Base-by-base conservation (phyloP, 2,888 invertebrate genomes). In the Tachystola acroxantha region DNA sequence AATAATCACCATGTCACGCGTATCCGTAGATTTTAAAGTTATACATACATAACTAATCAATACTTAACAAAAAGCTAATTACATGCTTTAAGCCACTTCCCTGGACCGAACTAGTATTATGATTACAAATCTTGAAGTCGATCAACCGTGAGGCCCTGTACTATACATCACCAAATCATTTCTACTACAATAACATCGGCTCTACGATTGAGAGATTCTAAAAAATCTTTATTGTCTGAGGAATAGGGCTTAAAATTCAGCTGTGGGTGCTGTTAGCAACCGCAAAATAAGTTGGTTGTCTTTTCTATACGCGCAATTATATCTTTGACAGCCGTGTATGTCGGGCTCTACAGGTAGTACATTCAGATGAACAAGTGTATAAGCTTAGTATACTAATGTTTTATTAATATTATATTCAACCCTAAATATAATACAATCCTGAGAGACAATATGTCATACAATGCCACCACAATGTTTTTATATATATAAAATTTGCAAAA, bases 231-330 rank as follows among this genome's bases (percentile, higher is more conserved):
- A 63, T 43, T 10, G 0, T 2, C 4, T 7, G 14, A 1, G 3
- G 0, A 0, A 34, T 63, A 80, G 63, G 52, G 53, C 45, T 36
- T 37, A 65, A 42, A 58, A 43, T 64, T n/a, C 25, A 43, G 47
- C 28, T 37, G 19, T 34, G 27, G 32, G 6, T 39, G 28, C 20
- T 31, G 27, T 33, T 35, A 39, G 32, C 46, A 57, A 59, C 62
- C 45, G 68, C 63, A 74, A 63, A 57, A 37, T 45, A 47, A 46
- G 39, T 61, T 71, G 64, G 74, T 61, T 60, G 64, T 68, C 64
- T 73, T 69, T 74, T 78, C 71, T 78, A 71, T 77, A 73, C 74
- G 65, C 70, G 76, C 78, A 85, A 82, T 85, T 81, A 84, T 76
- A 70, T 73, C 71, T 82, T 77, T 80, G 84, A 82, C 84, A 82